Evolutionary conservation across 2,113 vertebrate species (phyloP).

Genomic region (Ivindomyrus marchei): DNA sequence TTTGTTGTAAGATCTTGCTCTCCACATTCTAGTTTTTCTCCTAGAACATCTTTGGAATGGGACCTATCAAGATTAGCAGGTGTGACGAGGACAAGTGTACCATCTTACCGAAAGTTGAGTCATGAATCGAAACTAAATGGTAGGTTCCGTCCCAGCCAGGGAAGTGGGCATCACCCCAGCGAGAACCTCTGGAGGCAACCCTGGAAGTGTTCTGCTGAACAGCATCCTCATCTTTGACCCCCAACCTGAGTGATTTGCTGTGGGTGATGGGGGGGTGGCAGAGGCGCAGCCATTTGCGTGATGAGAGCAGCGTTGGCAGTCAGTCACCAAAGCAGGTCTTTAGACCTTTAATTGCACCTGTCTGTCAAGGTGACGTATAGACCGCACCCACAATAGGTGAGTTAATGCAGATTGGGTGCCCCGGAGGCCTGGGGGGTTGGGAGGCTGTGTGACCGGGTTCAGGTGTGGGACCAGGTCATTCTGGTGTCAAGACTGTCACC

Average conservation of each 20-base stretch:
- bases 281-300: slow-evolving; percentile 27
- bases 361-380: slow-evolving; percentile 44
- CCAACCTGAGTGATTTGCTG: slow-evolving; percentile 10
- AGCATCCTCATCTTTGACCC: not conserved
- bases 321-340: slow-evolving; percentile 35
- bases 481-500: not conserved
- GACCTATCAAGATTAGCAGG: not conserved
- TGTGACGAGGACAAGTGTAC: not conserved
- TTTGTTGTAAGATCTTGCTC: not conserved
- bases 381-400: slow-evolving; percentile 35
- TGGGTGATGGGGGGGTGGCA: not conserved
- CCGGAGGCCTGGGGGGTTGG: not conserved
- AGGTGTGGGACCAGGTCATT: slow-evolving; percentile 1
- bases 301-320: slow-evolving; percentile 41
- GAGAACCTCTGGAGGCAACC: not conserved
- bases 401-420: slow-evolving; percentile 19
- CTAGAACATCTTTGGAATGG: not conserved
- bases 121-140: not conserved
- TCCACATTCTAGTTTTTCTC: not conserved
- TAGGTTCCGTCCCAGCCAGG: not conserved
- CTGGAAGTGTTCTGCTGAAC: not conserved
- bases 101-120: not conserved
- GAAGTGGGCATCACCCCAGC: not conserved
- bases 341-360: slow-evolving; percentile 54
- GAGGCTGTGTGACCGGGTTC: not conserved